Base-by-base conservation (phyloP, 2,888 invertebrate species). In the Microdon myrmicae region DNA sequence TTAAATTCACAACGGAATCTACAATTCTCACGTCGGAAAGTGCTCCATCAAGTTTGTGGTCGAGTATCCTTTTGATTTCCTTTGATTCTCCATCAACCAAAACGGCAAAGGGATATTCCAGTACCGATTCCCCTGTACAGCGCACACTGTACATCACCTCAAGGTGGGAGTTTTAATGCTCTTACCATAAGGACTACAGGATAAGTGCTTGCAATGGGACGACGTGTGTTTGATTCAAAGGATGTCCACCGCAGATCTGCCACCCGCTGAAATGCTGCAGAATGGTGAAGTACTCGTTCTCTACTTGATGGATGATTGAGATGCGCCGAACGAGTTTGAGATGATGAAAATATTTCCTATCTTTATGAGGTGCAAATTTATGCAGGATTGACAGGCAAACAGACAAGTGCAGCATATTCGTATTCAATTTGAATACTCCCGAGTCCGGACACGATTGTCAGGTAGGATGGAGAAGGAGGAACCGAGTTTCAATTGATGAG, bases 321-420 rank as follows among this genome's bases (percentile, higher is more conserved):
- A 51, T 58, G 41, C 56, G 45, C 44, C 32, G 38, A 58, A 58
- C 28, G 43, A 53, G 45, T 47, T 56, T 34, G 34, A 14, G 41
- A 58, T 58, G 64, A 51, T 64, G 58, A 58, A 64, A 58, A 47
- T 43, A 64, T 64, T 64, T 64, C 43, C 37, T 47, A 19, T 64
- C 51, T 64, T 64, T 64, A 64, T 64, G 64, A 47, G 41, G 58
- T 64, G 64, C 32, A 64, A 64, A 64, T 58, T 64, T 64, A 64
- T 64, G 43, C 64, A 34, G 58, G 43, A 53, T 47, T 47, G 41
- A 37, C 58, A 53, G 51, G 12, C 28, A 38, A 19, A 23, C 37
- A 19, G 43, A 58, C 47, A 53, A 47, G 53, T 26, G 38, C 32
- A 7, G 16, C 32, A 43, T 41, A 56, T n/a, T n/a, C 39, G 39